A percentile compares a stretch with the other conserved stretches of the same genome.
Evolutionary conservation across 2,113 vertebrate genomes (phyloP).

Genomic region (Sebastes schlegelii): DNA sequence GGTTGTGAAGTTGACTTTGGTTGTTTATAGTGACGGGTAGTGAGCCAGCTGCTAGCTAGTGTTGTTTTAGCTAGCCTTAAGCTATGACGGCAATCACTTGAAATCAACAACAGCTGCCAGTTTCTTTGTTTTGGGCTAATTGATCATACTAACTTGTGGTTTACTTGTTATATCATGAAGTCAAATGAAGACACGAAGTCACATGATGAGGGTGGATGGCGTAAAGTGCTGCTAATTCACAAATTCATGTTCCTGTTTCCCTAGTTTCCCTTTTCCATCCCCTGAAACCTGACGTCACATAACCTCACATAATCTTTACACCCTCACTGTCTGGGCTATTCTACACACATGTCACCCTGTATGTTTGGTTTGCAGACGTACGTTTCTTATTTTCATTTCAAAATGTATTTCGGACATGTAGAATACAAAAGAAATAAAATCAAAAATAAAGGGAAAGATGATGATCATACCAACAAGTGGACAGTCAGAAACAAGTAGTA

Average conservation of each 20-base stretch:
- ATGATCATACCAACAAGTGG: too few relatives aligned
- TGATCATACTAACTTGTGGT: not conserved
- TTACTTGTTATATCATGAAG: not conserved
- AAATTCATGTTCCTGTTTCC: constrained; percentile 37
- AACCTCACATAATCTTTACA: not conserved
- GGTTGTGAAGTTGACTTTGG: not conserved
- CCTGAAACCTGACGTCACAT: not conserved
- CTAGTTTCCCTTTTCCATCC: not conserved
- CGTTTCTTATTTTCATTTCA: not conserved
- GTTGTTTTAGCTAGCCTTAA: constrained; percentile 45
- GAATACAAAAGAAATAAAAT: too few relatives aligned
- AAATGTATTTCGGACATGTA: not conserved
- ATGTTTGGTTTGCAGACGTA: not conserved
- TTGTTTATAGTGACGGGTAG: not conserved
- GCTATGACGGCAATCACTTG: not conserved
- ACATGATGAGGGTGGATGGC: not conserved
- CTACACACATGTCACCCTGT: too few relatives aligned
- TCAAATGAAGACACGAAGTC: not conserved
- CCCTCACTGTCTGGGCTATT: not conserved
- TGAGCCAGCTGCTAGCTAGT: constrained; percentile 49
- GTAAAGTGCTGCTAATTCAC: not conserved
- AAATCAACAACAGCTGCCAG: not conserved
- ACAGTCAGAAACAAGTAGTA: too few relatives aligned
- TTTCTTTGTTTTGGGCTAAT: not conserved
- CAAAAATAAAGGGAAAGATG: too few relatives aligned